Evolutionary conservation across 1,140 invertebrate genomes (phyloP).

Genomic region (Drosophila tsacasi): DNA sequence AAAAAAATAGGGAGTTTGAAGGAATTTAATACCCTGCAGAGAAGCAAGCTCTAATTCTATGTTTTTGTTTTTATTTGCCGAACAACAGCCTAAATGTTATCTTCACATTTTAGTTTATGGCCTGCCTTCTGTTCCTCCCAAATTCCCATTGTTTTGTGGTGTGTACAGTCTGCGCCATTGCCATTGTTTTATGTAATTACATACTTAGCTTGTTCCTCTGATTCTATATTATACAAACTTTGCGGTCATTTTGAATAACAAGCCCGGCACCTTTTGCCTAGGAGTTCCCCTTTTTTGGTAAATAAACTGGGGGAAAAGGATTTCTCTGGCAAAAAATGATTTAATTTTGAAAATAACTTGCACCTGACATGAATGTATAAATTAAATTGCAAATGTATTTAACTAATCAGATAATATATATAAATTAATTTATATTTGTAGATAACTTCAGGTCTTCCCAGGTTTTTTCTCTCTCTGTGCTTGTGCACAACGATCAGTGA

Average conservation of each 20-base stretch:
- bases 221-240: constrained; percentile 12
- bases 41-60: no score
- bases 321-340: no score
- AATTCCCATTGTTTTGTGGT: constrained; percentile 14
- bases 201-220: constrained; percentile 7
- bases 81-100: background rate
- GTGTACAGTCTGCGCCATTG: constrained; percentile 32
- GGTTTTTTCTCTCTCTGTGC: constrained; percentile 16
- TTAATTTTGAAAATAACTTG: no score
- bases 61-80: background rate
- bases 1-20: background rate
- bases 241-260: constrained; percentile 19
- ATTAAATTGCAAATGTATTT: background rate
- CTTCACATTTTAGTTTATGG: constrained; percentile 11
- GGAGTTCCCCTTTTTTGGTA: background rate
- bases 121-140: background rate
- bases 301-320: background rate
- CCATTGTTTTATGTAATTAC: constrained; percentile 12
- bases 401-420: background rate
- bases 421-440: no score
- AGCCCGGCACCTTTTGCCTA: constrained; percentile 11
- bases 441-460: background rate
- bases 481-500: constrained; percentile 54
- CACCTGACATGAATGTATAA: background rate
- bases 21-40: background rate